Conservation (phyloP, 2,888 invertebrate species). For the Plusia festucae region DNA sequence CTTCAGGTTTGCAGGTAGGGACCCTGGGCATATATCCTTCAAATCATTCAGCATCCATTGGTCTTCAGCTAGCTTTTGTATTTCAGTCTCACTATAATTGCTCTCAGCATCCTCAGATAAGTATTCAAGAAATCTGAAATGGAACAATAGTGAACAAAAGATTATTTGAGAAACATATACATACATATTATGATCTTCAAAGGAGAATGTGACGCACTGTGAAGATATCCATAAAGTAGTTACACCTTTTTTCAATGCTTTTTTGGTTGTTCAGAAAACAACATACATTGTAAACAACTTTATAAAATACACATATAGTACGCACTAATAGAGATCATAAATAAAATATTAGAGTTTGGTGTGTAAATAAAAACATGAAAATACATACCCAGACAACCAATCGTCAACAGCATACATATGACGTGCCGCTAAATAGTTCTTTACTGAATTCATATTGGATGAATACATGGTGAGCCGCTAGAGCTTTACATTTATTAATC, state of each 20-base stretch:
- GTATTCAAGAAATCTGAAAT: slow-evolving; percentile 87
- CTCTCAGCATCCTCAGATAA: slow-evolving; percentile 80
- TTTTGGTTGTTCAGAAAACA: too few relatives aligned
- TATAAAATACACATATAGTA: too few relatives aligned
- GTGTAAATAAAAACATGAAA: neutral
- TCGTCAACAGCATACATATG: slow-evolving; percentile 79
- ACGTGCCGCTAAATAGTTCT: slow-evolving; percentile 72
- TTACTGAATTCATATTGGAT: slow-evolving; percentile 65
- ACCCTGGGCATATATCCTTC: slow-evolving; percentile 90
- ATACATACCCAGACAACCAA: slow-evolving; percentile 79
- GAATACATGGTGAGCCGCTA: slow-evolving; percentile 36
- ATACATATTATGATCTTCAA: too few relatives aligned
- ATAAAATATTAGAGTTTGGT: neutral
- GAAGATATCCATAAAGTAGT: too few relatives aligned
- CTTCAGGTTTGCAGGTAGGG: slow-evolving; percentile 89
- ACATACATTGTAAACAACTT: too few relatives aligned
- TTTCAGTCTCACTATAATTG: slow-evolving; percentile 80
- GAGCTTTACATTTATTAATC: slow-evolving; percentile 14
- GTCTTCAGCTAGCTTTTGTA: slow-evolving; percentile 89
- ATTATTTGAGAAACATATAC: too few relatives aligned
- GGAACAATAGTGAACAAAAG: neutral
- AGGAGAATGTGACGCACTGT: too few relatives aligned
- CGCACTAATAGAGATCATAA: too few relatives aligned
- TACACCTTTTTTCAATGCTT: too few relatives aligned
- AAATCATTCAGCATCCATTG: slow-evolving; percentile 92